phyloP scores from a whole-genome alignment of 2,888 invertebrate species.

The Hylaea fasciaria region DNA sequence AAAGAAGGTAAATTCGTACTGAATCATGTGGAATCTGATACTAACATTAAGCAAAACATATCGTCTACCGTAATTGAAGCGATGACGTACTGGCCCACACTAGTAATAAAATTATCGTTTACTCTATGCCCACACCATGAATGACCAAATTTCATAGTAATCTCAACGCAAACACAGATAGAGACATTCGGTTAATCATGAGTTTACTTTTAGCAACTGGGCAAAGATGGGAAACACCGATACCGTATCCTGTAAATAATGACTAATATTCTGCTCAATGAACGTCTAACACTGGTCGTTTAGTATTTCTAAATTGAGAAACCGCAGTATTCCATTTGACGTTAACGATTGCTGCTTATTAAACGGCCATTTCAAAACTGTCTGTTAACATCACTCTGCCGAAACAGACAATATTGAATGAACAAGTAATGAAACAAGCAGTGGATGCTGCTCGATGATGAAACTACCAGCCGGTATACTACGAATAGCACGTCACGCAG shows the following conservation, averaged over 20 bases:
- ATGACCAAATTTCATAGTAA: conserved; percentile 39
- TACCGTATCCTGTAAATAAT: conserved; percentile 45
- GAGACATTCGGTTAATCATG: conserved; percentile 16
- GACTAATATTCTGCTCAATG: conserved; percentile 35
- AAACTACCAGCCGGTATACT: conserved; percentile 12
- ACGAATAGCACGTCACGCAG: conserved; percentile 43
- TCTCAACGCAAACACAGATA: conserved; percentile 28
- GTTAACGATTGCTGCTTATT: conserved; percentile 45
- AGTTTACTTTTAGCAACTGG: conserved; percentile 22
- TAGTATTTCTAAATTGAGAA: conserved; percentile 49
- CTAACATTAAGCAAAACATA: conserved; percentile 5
- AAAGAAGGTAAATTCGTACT: conserved; percentile 10
- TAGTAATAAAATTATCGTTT: no score
- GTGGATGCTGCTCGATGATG: conserved; percentile 27
- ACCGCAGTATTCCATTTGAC: conserved; percentile 54
- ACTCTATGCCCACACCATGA: conserved; percentile 5
- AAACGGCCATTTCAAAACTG: not conserved
- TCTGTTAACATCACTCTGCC: conserved; percentile 2
- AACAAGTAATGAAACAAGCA: conserved; percentile 21
- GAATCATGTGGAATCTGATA: conserved; percentile 12
- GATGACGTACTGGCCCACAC: not conserved
- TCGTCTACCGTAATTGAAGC: not conserved
- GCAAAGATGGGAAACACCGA: conserved; percentile 55
- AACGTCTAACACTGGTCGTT: conserved; percentile 38
- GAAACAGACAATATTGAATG: not conserved